Percentiles rank a stretch among this genome's conserved stretches.
phyloP scores from a whole-genome alignment of 2,797 vertebrate genomes.

The Nasua narica region DNA sequence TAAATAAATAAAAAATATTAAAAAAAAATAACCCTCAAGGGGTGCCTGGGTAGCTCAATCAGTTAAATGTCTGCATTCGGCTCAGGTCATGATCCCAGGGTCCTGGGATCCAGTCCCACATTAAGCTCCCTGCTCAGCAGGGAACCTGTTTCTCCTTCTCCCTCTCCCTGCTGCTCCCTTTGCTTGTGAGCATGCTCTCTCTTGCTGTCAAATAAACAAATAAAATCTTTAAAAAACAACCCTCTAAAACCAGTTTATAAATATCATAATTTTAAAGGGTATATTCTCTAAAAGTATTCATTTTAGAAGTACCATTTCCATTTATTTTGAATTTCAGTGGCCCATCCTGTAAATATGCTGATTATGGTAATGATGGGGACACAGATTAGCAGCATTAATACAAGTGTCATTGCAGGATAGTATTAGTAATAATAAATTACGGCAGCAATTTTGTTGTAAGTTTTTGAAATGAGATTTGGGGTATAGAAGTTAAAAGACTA shows the following conservation, averaged over 20 bases:
- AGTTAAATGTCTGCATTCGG: too few species aligned
- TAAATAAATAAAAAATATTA: too few species aligned
- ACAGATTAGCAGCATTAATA: background rate
- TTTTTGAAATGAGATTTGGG: background rate
- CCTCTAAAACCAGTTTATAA: background rate
- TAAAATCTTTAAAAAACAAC: too few species aligned
- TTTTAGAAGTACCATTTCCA: background rate
- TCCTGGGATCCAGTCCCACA: too few species aligned
- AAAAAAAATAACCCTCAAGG: background rate
- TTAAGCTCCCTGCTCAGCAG: too few species aligned
- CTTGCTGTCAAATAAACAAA: too few species aligned
- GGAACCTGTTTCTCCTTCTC: too few species aligned
- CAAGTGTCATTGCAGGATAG: background rate
- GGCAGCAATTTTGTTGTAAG: background rate
- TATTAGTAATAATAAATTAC: background rate
- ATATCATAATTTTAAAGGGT: background rate
- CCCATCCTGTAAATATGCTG: background rate
- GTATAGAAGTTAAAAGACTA: background rate
- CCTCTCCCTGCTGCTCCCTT: too few species aligned
- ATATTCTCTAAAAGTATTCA: background rate
- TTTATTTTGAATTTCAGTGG: slow-evolving; percentile 1
- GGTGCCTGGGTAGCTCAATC: too few species aligned
- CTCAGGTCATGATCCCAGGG: too few species aligned
- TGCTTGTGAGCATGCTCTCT: too few species aligned
- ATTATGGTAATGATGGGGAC: background rate